Evolutionary conservation across 2,888 invertebrate species (phyloP).

Genomic region (Digitonthophagus gazella): DNA sequence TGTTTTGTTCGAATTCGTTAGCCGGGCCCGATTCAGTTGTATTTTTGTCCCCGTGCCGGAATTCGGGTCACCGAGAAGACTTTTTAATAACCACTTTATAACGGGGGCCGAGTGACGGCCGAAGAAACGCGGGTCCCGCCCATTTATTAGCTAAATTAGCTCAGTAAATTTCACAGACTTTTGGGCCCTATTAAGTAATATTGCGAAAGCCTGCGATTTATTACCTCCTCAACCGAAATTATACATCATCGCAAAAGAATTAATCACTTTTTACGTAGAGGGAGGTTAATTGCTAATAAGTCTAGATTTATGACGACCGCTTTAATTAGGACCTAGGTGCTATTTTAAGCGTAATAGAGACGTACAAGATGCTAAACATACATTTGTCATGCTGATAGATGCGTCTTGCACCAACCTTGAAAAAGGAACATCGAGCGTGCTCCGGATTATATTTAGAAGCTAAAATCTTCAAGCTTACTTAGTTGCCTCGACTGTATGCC

Average conservation of each 20-base stretch:
- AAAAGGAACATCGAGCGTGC: not conserved
- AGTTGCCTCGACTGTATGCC: not conserved
- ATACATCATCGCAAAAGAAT: not conserved
- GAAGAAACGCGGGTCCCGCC: not conserved
- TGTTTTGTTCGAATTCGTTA: not conserved
- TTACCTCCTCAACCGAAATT: not conserved
- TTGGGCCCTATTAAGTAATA: not conserved
- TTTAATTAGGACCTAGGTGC: not conserved
- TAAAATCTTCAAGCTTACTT: not conserved
- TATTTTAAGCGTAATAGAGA: conserved; percentile 5
- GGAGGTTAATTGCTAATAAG: not conserved
- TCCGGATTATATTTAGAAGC: not conserved
- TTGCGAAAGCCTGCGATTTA: not conserved
- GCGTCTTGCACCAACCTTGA: not conserved
- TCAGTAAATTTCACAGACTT: not conserved
- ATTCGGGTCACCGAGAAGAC: not conserved
- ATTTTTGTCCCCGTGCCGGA: not conserved
- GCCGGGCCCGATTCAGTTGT: not conserved
- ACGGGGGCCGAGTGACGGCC: too few relatives aligned
- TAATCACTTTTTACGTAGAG: not conserved
- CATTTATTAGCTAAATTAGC: not conserved
- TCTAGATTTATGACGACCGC: not conserved
- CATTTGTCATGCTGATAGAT: not conserved
- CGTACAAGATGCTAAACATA: conserved; percentile 7
- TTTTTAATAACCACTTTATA: not conserved